Evolutionary conservation across 2,797 vertebrate genomes (phyloP).

Genomic region (Graptemys geographica): DNA sequence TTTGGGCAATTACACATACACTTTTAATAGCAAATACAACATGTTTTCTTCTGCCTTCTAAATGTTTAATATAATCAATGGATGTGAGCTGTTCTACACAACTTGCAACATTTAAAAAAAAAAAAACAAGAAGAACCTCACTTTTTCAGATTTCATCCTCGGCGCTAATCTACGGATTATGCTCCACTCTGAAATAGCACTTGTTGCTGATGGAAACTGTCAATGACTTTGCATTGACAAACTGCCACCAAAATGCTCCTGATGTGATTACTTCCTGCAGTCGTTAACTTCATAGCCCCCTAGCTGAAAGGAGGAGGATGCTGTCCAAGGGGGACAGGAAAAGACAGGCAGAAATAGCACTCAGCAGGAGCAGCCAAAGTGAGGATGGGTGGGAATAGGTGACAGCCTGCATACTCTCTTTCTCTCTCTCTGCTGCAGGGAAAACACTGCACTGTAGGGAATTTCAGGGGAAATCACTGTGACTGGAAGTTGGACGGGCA

Average conservation of each 20-base stretch:
- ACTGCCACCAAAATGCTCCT: slow-evolving; percentile 64
- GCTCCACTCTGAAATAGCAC: slow-evolving; percentile 38
- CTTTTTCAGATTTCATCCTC: slow-evolving; percentile 50
- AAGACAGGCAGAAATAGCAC: slow-evolving; percentile 72
- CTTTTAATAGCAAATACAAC: slow-evolving; percentile 37
- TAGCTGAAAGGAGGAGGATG: slow-evolving; percentile 62
- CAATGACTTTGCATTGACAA: slow-evolving; percentile 60
- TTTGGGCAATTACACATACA: slow-evolving; percentile 16
- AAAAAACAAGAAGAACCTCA: slow-evolving; percentile 3
- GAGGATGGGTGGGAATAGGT: slow-evolving; percentile 73
- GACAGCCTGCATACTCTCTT: slow-evolving; percentile 45
- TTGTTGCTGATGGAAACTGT: slow-evolving; percentile 65
- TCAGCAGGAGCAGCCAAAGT: slow-evolving; percentile 23
- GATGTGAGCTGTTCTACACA: slow-evolving; percentile 29
- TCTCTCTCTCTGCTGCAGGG: neutral
- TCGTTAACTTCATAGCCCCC: slow-evolving; percentile 72
- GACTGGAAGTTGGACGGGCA: slow-evolving; percentile 28
- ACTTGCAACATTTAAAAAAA: slow-evolving; percentile 52
- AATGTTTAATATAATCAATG: slow-evolving; percentile 40
- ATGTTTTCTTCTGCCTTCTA: slow-evolving; percentile 9
- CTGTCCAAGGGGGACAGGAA: slow-evolving; percentile 72
- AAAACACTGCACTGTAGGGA: slow-evolving; percentile 21
- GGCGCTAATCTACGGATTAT: slow-evolving; percentile 34
- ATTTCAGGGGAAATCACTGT: slow-evolving; percentile 51
- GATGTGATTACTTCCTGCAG: slow-evolving; percentile 65